phyloP scores from a whole-genome alignment of 2,888 invertebrate genomes.

The Amblyteles armatorius region DNA sequence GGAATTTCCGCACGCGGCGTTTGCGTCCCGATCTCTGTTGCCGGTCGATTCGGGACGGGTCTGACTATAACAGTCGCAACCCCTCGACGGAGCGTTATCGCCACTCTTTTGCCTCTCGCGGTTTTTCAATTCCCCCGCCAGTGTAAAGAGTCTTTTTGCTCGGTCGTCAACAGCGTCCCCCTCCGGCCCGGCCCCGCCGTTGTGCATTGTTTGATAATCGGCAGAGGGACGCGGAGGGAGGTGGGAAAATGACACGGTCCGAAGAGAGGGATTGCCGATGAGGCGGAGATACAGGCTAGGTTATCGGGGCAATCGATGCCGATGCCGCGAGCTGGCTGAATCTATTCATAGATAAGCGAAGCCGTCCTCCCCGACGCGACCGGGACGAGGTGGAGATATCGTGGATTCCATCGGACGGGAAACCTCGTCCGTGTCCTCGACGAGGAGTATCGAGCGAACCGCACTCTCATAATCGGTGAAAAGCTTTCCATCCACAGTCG shows the following conservation, averaged over 20 bases:
- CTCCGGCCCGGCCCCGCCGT: background rate
- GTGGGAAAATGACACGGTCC: background rate
- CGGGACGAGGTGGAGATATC: constrained; percentile 26
- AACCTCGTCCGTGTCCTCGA: constrained; percentile 13
- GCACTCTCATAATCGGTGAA: constrained; percentile 45
- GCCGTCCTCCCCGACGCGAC: constrained; percentile 29
- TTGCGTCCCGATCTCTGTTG: constrained; percentile 8
- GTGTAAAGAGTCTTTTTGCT: constrained; percentile 12
- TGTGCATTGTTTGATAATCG: constrained; percentile 44
- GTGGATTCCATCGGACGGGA: constrained; percentile 17
- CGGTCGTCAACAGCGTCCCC: background rate
- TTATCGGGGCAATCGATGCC: constrained; percentile 17
- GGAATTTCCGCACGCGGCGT: constrained; percentile 6
- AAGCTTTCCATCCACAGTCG: constrained; percentile 23
- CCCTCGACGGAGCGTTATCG: background rate
- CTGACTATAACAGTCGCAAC: constrained; percentile 4
- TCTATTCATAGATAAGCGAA: constrained; percentile 59
- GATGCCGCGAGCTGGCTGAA: constrained; percentile 27
- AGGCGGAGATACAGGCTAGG: background rate
- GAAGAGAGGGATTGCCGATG: constrained; percentile 1
- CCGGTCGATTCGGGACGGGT: constrained; percentile 16
- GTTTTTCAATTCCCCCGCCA: constrained; percentile 16
- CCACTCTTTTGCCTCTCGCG: background rate
- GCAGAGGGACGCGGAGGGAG: background rate
- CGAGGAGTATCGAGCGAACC: constrained; percentile 38